Conservation (phyloP, 2,797 vertebrate genomes). For the Schizothorax lantsangensis region DNA sequence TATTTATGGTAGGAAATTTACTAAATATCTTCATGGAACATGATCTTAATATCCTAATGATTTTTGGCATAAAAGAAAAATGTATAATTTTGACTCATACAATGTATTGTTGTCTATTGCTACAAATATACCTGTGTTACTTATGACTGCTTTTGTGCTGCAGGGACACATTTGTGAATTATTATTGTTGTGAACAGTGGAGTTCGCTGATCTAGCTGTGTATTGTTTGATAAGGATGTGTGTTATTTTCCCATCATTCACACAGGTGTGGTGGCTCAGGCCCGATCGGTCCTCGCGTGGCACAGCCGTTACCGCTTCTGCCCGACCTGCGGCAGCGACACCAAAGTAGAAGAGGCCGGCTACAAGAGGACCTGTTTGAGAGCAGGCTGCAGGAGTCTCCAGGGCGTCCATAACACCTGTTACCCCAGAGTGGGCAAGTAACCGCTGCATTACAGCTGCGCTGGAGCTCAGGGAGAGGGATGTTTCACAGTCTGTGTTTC, state of each 20-base stretch:
- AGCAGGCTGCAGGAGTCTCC: constrained; percentile 82
- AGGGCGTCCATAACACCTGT: constrained; percentile 92
- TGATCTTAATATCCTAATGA: too few relatives aligned
- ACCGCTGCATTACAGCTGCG: neutral
- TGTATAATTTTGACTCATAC: too few relatives aligned
- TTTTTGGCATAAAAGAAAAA: too few relatives aligned
- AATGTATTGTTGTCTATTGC: too few relatives aligned
- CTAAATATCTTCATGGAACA: too few relatives aligned
- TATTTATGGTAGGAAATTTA: too few relatives aligned
- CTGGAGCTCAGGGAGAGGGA: neutral
- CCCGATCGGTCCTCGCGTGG: constrained; percentile 91
- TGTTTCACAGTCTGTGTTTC: neutral
- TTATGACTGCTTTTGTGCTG: too few relatives aligned
- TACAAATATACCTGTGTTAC: too few relatives aligned
- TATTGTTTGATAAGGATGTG: too few relatives aligned
- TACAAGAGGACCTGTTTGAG: constrained; percentile 90
- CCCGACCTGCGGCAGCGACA: constrained; percentile 87
- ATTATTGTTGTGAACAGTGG: too few relatives aligned
- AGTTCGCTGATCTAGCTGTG: too few relatives aligned
- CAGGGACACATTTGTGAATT: too few relatives aligned
- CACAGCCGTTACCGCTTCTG: constrained; percentile 89
- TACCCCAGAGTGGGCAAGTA: constrained; percentile 92
- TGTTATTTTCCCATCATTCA: neutral
- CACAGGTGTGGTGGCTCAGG: constrained; percentile 90
- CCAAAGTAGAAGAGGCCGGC: constrained; percentile 85